Base-by-base conservation (phyloP, 2,888 invertebrate genomes). In the Lissonota sp. region DNA sequence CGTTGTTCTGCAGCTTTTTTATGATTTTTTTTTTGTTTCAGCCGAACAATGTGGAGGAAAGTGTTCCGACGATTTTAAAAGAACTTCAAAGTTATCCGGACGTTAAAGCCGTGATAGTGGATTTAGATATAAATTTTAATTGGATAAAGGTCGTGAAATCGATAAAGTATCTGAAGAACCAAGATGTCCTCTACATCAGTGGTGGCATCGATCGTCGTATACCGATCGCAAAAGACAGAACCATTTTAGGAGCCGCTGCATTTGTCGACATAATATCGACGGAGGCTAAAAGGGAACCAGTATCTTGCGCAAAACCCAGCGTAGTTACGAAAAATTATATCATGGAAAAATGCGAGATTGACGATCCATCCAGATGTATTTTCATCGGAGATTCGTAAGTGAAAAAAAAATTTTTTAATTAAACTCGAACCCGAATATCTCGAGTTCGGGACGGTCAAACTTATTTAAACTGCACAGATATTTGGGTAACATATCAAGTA, bases 81-180 rank as follows among this genome's bases (percentile, higher is more conserved):
- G 66, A 64, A 0, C n/a, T 87, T 1, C n/a, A 73, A 0, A 78
- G 84, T 42, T 60, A 79, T 26, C 80, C 85, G 0, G 83, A 85
- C 0, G 92, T 95, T 0, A 94, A 94, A 12, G 95, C 95, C 0
- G 94, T 95, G n/a, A 92, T 95, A 0, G 89, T 94, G 16, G 95
- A 95, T 87, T 93, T 94, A 57, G 94, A 94, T 84, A 90, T 93
- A 58, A 93, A 92, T 84, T 88, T 93, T 5, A 94, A 93, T 84
- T 91, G 94, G 82, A 89, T 93, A 0, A 94, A 94, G 87, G 69
- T 95, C 55, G 93, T 94, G 84, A 93, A 92, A 87, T 93, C 94
- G 0, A 85, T 92, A 6, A 90, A 93, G 0, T 94, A 94, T 83
- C 88, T 95, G 26, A 87, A 87, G 71, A 91, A 93, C 57, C 92